phyloP scores from a whole-genome alignment of 2,113 vertebrate species.

The Thamnophis sirtalis region DNA sequence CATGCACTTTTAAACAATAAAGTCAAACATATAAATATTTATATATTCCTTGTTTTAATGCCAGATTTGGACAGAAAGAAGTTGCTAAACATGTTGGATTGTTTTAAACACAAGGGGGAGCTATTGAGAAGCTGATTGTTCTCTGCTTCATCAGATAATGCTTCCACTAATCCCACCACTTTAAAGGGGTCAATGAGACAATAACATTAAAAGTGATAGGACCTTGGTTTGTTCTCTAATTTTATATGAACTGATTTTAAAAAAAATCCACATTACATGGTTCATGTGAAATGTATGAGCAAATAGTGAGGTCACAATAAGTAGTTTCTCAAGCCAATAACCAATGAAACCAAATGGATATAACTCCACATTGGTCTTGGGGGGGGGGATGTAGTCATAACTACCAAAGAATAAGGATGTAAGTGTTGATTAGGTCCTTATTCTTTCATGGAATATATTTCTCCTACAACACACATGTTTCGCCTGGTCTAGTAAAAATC shows the following conservation, averaged over 20 bases:
- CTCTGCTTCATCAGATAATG: not conserved
- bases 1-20: not conserved
- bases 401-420: not conserved
- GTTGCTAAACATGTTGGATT: conserved; percentile 5
- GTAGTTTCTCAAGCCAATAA: not conserved
- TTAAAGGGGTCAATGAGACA: not conserved
- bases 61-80: not conserved
- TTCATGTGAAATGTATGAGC: conserved; percentile 2
- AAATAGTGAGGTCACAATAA: not conserved
- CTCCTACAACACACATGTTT: not conserved
- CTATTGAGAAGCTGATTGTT: conserved; percentile 44
- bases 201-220: not conserved
- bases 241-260: not conserved
- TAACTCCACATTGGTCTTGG: not conserved
- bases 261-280: not conserved
- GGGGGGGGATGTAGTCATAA: not conserved
- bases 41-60: not conserved
- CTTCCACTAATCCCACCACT: not conserved
- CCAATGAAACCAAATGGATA: not conserved
- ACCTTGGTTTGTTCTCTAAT: not conserved
- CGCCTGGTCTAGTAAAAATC: not conserved
- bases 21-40: not conserved
- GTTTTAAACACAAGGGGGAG: conserved; percentile 64
- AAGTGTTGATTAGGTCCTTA: not conserved
- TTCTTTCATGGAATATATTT: not conserved